Percentiles rank a stretch among this genome's conserved stretches.
phyloP scores from a whole-genome alignment of 1,140 invertebrate species.

The Achatina immaculata region DNA sequence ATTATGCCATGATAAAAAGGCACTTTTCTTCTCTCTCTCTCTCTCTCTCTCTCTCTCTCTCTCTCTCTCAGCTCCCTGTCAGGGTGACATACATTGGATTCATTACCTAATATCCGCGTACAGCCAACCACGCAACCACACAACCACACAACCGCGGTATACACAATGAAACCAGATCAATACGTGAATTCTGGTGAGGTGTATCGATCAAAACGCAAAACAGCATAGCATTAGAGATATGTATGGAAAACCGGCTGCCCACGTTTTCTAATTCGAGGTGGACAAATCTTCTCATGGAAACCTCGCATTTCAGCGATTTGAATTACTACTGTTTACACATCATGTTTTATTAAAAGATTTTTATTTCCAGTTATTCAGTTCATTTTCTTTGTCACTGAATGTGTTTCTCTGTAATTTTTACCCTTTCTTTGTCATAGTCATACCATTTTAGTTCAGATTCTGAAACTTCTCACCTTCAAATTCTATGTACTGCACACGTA shows the following conservation, averaged over 20 bases:
- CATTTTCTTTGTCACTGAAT: no score
- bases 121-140: neutral
- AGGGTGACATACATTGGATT: neutral
- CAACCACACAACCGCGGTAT: conserved; percentile 7
- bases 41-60: neutral
- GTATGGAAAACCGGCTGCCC: neutral
- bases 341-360: no score
- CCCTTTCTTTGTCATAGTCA: no score
- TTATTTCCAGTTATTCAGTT: no score
- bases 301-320: no score
- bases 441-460: no score
- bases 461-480: no score
- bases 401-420: no score
- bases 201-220: neutral
- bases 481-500: no score
- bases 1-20: no score
- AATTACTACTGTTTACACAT: no score
- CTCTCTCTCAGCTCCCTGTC: neutral
- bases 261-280: neutral
- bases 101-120: neutral
- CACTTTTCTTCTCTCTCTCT: neutral
- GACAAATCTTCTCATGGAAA: no score
- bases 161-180: conserved; percentile 8
- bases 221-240: neutral
- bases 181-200: neutral